Evolutionary conservation across 2,797 vertebrate genomes (phyloP).

Genomic region (Sebastes elongatus): DNA sequence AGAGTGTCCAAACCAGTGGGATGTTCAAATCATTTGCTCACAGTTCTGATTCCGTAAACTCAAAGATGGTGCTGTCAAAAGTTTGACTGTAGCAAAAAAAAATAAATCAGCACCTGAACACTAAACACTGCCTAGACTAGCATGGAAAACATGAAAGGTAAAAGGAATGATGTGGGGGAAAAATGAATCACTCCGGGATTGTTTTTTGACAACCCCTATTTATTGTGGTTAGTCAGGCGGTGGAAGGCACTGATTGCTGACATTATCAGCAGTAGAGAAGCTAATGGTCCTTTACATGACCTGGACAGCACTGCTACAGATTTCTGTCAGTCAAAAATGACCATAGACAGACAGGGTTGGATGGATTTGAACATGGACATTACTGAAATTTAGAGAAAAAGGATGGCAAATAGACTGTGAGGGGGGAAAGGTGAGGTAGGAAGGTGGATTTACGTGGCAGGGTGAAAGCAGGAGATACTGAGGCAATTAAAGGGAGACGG

Average conservation of each 20-base stretch:
- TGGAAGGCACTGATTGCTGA: slow-evolving; percentile 28
- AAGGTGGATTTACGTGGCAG: background rate
- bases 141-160: background rate
- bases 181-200: slow-evolving; percentile 23
- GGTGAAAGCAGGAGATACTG: background rate
- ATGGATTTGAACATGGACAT: background rate
- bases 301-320: background rate
- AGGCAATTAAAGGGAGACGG: background rate
- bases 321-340: slow-evolving; percentile 5
- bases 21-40: background rate
- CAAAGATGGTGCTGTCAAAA: background rate
- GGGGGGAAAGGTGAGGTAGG: background rate
- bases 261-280: slow-evolving; percentile 26
- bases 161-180: no score
- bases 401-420: background rate
- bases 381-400: background rate
- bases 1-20: background rate
- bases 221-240: slow-evolving; percentile 12
- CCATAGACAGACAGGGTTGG: background rate
- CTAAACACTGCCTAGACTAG: background rate
- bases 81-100: background rate
- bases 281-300: slow-evolving; percentile 36
- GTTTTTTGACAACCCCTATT: slow-evolving; percentile 26
- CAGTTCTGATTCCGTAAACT: background rate
- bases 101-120: background rate